Evolutionary conservation across 2,113 vertebrate species (phyloP).

Genomic region (Mus pahari): DNA sequence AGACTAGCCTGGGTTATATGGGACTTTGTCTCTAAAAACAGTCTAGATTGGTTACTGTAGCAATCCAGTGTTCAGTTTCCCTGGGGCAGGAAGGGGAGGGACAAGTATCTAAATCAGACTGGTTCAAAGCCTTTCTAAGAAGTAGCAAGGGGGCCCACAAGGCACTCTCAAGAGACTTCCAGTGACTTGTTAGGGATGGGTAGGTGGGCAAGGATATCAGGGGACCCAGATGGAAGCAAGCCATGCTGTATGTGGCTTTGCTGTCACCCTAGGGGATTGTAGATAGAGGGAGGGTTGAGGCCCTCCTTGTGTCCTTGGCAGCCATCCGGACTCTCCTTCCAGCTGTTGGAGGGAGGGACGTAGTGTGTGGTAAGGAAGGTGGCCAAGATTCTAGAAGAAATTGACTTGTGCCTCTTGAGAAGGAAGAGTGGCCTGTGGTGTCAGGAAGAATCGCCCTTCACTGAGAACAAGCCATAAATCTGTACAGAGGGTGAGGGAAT

Average conservation of each 20-base stretch:
- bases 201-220: background rate
- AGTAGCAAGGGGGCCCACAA: rapidly evolving
- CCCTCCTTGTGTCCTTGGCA: conserved; percentile 8
- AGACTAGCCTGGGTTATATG: background rate
- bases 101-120: rapidly evolving
- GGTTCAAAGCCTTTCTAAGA: background rate
- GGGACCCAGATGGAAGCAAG: background rate
- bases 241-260: background rate
- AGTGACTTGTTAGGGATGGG: background rate
- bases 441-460: background rate
- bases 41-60: background rate
- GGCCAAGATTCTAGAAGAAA: conserved; percentile 45
- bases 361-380: background rate
- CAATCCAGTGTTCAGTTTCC: background rate
- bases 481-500: background rate
- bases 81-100: background rate
- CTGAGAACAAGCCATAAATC: conserved; percentile 5
- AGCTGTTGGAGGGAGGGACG: conserved; percentile 54
- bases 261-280: background rate
- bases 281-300: background rate
- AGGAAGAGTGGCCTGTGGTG: background rate
- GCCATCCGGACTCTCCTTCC: background rate
- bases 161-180: background rate
- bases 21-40: background rate
- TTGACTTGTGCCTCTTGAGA: background rate